phyloP scores from a whole-genome alignment of 2,113 vertebrate species.

The Prolemur simus region DNA sequence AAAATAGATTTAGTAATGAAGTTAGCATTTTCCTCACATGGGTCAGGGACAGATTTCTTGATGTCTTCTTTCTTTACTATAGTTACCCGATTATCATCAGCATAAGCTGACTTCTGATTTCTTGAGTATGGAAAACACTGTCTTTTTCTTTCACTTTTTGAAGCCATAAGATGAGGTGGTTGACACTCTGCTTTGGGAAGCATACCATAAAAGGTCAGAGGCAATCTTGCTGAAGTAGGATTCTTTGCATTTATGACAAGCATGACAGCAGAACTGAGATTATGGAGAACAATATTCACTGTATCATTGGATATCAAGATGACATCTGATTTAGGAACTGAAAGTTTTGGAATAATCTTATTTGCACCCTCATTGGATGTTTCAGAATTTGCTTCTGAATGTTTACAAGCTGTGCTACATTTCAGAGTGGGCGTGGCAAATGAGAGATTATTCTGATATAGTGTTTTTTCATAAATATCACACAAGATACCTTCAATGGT shows the following conservation, averaged over 20 bases:
- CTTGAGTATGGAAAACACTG: not conserved
- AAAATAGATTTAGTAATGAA: constrained; percentile 63
- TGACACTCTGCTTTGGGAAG: constrained; percentile 18
- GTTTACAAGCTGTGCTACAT: not conserved
- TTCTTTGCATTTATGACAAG: constrained; percentile 8
- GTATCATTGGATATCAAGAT: constrained; percentile 61
- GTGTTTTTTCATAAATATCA: constrained; percentile 69
- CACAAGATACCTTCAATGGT: constrained; percentile 57
- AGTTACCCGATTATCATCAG: not conserved
- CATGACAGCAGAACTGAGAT: constrained; percentile 36
- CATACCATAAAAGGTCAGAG: not conserved
- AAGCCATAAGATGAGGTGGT: not conserved
- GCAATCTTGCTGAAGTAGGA: not conserved
- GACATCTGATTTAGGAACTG: constrained; percentile 69
- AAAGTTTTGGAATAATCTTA: not conserved
- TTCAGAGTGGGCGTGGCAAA: not conserved
- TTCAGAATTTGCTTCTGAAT: constrained; percentile 6
- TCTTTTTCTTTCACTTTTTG: not conserved
- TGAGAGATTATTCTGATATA: constrained; percentile 52
- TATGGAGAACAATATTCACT: constrained; percentile 64
- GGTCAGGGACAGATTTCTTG: not conserved
- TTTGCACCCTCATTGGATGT: not conserved
- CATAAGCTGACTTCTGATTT: not conserved
- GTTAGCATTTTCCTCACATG: constrained; percentile 58
- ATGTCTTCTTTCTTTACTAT: not conserved